These are phyloP conservation scores for Papilio helenus DNA, from an alignment of 1,140 invertebrate genomes.

Conservation along the genomic window DNA sequence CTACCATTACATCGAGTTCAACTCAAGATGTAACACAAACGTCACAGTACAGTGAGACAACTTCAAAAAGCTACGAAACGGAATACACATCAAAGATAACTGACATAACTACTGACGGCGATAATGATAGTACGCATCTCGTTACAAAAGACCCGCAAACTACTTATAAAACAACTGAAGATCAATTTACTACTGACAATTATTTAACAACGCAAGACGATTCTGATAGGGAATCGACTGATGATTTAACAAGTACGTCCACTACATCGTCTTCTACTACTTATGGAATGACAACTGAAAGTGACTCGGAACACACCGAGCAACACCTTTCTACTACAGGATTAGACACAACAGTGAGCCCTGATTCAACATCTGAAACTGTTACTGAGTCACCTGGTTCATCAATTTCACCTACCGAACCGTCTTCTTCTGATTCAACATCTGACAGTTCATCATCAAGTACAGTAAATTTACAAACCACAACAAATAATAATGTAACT, in stretches of 20 bases:
- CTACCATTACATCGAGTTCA: background rate
- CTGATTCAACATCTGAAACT: background rate
- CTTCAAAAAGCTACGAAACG: background rate
- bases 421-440: background rate
- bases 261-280: background rate
- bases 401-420: background rate
- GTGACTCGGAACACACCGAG: background rate
- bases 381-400: background rate
- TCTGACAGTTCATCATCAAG: background rate
- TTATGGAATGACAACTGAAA: background rate
- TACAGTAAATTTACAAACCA: background rate
- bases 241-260: background rate
- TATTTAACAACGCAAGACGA: background rate
- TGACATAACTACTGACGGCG: background rate
- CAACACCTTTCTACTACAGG: background rate
- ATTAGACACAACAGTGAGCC: background rate
- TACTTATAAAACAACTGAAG: background rate
- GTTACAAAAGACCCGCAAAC: background rate
- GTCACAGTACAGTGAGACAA: background rate
- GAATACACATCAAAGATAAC: background rate
- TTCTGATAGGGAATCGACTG: background rate
- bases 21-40: background rate
- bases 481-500: slow-evolving; percentile 4
- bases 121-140: background rate
- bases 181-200: slow-evolving; percentile 3